Base-by-base conservation (phyloP, 2,888 invertebrate genomes). In the Nomada fabriciana region DNA sequence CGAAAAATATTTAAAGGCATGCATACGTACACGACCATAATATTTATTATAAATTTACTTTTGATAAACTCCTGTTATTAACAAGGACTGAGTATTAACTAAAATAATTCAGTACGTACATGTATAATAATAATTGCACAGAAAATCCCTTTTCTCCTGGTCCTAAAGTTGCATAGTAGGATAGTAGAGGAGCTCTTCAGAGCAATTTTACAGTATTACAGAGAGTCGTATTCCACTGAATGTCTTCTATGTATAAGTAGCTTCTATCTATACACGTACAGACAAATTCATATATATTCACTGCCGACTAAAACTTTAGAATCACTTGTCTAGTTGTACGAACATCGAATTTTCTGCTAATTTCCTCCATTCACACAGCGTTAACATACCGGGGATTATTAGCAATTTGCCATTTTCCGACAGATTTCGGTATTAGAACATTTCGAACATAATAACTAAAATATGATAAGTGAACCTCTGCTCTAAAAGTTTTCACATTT, bases 271-370 rank as follows among this genome's bases (percentile, higher is more conserved):
- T 7, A 25, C n/a, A 29, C n/a, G 13, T 52, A 52, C 29, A n/a
- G 13, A 20, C 57, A 20, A 13, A 57, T 25, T 13, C 69, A 23
- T 23, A 23, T 25, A 57, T 43, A 18, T 57, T 69, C 18, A 43
- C n/a, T 2, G 9, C 43, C 29, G 23, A 55, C 57, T 59, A n/a
- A 69, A 59, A 47, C 57, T 59, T 69, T 29, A 25, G 69, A 69
- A 59, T 59, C 57, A 59, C 57, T 47, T 29, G 57, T 43, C 69
- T 59, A 57, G n/a, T 69, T 59, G 42, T 25, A 29, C 43, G 69
- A 29, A 57, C 43, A 68, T 55, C 67, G 67, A 55, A 55, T 68
- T 53, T 55, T 36, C 15, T 15, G 67, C 55, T 68, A 68, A 68
- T 68, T 68, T 68, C 53, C 53, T 36, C 67, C 42, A 7, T 36